phyloP scores from a whole-genome alignment of 2,888 invertebrate genomes.

The Drymonia ruficornis region DNA sequence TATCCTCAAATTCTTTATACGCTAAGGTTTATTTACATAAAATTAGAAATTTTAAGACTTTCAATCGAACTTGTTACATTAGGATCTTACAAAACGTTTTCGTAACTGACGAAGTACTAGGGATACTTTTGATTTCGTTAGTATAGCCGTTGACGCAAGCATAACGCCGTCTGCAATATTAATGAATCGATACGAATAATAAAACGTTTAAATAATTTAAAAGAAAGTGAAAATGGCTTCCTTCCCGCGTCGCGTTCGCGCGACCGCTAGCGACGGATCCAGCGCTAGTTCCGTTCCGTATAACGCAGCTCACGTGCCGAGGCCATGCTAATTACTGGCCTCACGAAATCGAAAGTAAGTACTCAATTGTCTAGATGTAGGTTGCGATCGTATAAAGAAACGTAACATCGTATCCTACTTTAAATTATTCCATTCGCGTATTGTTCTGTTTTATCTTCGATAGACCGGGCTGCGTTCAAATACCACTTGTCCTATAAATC shows the following conservation, averaged over 20 bases:
- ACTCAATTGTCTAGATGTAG: conserved; percentile 62
- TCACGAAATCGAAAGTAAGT: conserved; percentile 81
- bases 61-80: conserved; percentile 21
- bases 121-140: conserved; percentile 42
- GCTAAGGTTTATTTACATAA: conserved; percentile 11
- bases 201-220: conserved; percentile 68
- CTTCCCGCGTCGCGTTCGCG: conserved; percentile 42
- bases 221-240: conserved; percentile 78
- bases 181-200: conserved; percentile 62
- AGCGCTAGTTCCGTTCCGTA: conserved; percentile 71
- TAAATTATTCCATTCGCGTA: conserved; percentile 32
- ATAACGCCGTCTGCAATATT: conserved; percentile 52
- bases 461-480: conserved; percentile 24
- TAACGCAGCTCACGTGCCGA: conserved; percentile 74
- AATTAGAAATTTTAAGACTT: conserved; percentile 24
- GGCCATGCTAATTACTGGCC: conserved; percentile 79
- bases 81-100: conserved; percentile 31
- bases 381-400: conserved; percentile 61
- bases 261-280: conserved; percentile 42
- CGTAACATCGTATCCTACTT: conserved; percentile 54
- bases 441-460: conserved; percentile 23
- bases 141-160: conserved; percentile 51
- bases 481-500: conserved; percentile 38
- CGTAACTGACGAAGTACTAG: conserved; percentile 22
- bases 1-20: conserved; percentile 14